Conservation (phyloP, 2,888 invertebrate genomes). For the Conus canariensis region DNA sequence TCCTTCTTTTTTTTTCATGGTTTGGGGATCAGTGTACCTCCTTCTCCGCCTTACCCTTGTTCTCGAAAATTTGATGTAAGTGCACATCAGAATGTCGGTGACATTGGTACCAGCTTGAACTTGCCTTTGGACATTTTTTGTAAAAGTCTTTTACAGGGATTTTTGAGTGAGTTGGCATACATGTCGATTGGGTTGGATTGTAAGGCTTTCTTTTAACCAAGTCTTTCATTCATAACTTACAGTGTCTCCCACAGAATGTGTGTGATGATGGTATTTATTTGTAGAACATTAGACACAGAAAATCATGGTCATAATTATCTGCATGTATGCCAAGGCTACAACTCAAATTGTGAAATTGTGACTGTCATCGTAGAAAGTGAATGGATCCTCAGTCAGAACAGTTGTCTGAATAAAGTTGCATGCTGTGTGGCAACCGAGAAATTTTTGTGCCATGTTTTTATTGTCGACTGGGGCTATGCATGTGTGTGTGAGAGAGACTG, state of each 20-base stretch:
- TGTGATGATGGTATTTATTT: conserved; percentile 20
- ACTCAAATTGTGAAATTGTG: not conserved
- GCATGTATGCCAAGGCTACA: not conserved
- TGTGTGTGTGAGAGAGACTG: not conserved
- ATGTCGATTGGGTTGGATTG: not conserved
- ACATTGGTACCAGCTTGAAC: not conserved
- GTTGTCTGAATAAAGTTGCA: conserved; percentile 17
- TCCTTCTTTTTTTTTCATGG: not conserved
- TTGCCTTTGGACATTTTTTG: conserved; percentile 23
- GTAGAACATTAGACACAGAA: not conserved
- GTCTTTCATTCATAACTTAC: conserved; percentile 29
- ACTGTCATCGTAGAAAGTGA: not conserved
- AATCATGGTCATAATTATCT: conserved; percentile 8
- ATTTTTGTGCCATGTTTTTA: not conserved
- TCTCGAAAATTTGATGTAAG: not conserved
- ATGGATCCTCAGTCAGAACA: not conserved
- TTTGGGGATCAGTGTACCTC: not conserved
- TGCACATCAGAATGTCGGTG: conserved; percentile 2
- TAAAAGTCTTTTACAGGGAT: too few species aligned
- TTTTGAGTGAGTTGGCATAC: conserved; percentile 22
- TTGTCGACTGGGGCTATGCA: not conserved
- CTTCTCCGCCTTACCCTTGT: not conserved
- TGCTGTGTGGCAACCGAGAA: conserved; percentile 11
- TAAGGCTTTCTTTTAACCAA: conserved; percentile 27
- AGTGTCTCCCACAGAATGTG: conserved; percentile 18